These are phyloP conservation scores for Charina bottae DNA, from an alignment of 2,113 vertebrate species.

Conservation along the genomic window DNA sequence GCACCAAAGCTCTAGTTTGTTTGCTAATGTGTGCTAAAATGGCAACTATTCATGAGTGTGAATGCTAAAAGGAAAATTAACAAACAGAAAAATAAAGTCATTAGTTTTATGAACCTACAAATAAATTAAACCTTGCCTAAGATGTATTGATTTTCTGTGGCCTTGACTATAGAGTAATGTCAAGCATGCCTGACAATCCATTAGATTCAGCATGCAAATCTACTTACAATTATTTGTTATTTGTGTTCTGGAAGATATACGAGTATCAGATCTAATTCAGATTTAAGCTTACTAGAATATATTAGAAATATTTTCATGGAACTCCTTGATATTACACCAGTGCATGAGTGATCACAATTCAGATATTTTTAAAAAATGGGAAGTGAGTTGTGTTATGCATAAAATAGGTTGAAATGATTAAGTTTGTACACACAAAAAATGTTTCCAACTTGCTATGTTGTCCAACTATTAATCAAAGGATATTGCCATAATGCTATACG, in stretches of 20 bases:
- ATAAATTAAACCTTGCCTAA: constrained; percentile 83
- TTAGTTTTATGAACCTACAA: constrained; percentile 79
- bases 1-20: constrained; percentile 49
- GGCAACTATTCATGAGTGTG: constrained; percentile 60
- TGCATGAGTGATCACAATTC: constrained; percentile 44
- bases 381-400: background rate
- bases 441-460: constrained; percentile 45
- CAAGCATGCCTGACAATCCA: constrained; percentile 77
- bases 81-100: constrained; percentile 75
- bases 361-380: constrained; percentile 30
- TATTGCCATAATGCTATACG: constrained; percentile 23
- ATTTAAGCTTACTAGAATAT: constrained; percentile 34
- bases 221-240: constrained; percentile 72
- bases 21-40: constrained; percentile 63
- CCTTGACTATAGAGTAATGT: constrained; percentile 78
- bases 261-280: constrained; percentile 45
- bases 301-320: constrained; percentile 38
- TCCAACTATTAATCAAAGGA: constrained; percentile 50
- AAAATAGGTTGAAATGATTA: constrained; percentile 47
- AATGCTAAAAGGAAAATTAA: constrained; percentile 73
- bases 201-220: constrained; percentile 75
- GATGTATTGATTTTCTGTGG: constrained; percentile 80
- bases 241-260: constrained; percentile 64
- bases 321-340: constrained; percentile 25
- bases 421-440: constrained; percentile 35